Conservation (phyloP, 2,888 invertebrate species). For the Lymantria dispar region DNA sequence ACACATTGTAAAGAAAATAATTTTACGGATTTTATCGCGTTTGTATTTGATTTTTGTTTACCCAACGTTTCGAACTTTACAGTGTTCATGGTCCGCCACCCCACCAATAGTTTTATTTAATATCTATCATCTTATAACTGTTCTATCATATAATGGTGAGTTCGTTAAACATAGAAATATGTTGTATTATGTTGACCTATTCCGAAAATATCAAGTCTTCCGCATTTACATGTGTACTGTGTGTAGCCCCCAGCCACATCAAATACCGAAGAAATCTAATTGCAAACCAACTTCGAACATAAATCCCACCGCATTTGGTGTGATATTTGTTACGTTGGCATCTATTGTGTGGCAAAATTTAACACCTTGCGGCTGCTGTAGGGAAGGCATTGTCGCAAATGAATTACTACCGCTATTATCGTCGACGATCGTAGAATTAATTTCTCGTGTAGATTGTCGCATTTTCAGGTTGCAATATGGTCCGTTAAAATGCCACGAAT, state of each 20-base stretch:
- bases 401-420: constrained; percentile 74
- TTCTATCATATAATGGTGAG: constrained; percentile 3
- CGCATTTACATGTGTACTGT: neutral
- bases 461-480: constrained; percentile 49
- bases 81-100: too few species aligned
- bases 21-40: too few species aligned
- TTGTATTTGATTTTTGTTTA: too few species aligned
- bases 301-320: constrained; percentile 55
- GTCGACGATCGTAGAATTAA: constrained; percentile 73
- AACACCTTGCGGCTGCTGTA: constrained; percentile 62
- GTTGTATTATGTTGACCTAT: neutral
- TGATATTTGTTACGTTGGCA: constrained; percentile 50
- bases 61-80: too few species aligned
- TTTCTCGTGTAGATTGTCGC: constrained; percentile 59
- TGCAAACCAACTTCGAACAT: constrained; percentile 69
- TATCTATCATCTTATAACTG: too few species aligned
- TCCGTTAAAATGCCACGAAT: constrained; percentile 56
- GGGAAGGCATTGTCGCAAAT: constrained; percentile 55
- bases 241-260: constrained; percentile 11
- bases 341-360: constrained; percentile 62
- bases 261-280: constrained; percentile 55
- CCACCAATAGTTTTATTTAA: too few species aligned
- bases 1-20: too few species aligned
- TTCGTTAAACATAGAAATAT: too few species aligned
- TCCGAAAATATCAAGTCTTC: neutral